Percentiles rank a stretch among this genome's conserved stretches.
phyloP scores from a whole-genome alignment of 2,797 vertebrate genomes.

The Gallinago nigripennis region DNA sequence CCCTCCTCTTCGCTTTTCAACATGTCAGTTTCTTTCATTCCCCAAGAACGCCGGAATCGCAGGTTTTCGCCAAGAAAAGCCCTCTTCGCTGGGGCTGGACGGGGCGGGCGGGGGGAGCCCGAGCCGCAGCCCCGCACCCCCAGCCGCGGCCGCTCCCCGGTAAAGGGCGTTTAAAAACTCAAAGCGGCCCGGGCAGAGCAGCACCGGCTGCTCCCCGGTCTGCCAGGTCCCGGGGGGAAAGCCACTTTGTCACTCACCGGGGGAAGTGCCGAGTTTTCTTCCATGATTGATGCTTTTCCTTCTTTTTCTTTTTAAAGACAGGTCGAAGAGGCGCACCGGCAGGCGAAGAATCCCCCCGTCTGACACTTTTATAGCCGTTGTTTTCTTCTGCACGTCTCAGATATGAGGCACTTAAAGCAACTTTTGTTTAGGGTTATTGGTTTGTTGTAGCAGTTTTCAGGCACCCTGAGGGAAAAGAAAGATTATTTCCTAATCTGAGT shows the following conservation, averaged over 20 bases:
- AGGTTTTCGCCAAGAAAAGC: neutral
- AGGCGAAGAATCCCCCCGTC: neutral
- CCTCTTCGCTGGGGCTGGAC: neutral
- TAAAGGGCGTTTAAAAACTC: neutral
- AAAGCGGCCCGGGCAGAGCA: neutral
- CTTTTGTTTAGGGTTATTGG: neutral
- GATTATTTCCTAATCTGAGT: neutral
- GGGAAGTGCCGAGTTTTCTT: neutral
- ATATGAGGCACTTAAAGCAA: neutral
- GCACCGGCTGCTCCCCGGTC: neutral
- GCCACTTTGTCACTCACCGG: neutral
- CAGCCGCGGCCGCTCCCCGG: neutral
- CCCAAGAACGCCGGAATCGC: neutral
- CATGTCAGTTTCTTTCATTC: conserved; percentile 36
- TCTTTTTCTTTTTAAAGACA: neutral
- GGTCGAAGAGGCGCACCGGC: neutral
- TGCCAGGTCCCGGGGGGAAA: neutral
- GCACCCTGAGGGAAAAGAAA: neutral
- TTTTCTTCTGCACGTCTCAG: neutral
- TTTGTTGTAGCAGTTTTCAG: neutral
- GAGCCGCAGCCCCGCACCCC: conserved; percentile 23
- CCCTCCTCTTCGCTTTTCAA: neutral
- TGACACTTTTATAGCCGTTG: neutral
- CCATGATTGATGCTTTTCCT: neutral
- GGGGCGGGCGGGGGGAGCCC: neutral